Evolutionary conservation across 2,888 invertebrate species (phyloP), one percentile per base, ranked within the genome.

Genomic region (Thelaira solivaga): DNA sequence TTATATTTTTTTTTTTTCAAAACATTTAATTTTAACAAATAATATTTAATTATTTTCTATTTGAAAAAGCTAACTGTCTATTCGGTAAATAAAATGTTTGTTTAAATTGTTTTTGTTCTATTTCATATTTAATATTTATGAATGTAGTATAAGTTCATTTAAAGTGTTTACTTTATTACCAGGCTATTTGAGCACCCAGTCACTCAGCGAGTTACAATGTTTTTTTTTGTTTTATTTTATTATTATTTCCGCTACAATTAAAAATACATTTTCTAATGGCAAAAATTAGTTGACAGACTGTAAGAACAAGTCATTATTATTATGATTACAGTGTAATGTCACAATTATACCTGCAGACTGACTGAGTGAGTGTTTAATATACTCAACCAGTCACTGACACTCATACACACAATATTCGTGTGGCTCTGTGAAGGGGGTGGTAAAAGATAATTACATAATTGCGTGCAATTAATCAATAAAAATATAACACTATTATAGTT

Each of bases 391-490:
- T 36, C 26, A 11, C n/a, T n/a, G 4, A 47, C 34, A 39, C 7
- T 49, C 22, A 36, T 36, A 20, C 43, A 13, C 11, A 39, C 26
- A 24, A 26, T n/a, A n/a, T 39, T 20, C 13, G 13, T 49, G 26
- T 31, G 22, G 31, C 41, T 47, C 31, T 36, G 4, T 49, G 13
- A 45, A 22, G 68, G 41, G 64, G 65, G 69, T 68, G 78, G n/a
- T n/a, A n/a, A n/a, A 74, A 74, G 53, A 64, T 76, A 75, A 80
- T 75, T 80, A 76, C 75, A 80, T 80, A 80, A 80, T 78, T 78
- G 78, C 78, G 78, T 78, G 78, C 78, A 74, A 78, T 80, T 80
- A 75, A 80, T 80, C 75, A 80, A 80, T 80, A 76, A 80, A 75
- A 75, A 26, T 55, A 34, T 64, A 74, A 68, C 67, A 72, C 59